Percentiles rank a stretch among this genome's conserved stretches.
Conservation (phyloP, 2,797 vertebrate species). For the Cyclura pinguis region DNA sequence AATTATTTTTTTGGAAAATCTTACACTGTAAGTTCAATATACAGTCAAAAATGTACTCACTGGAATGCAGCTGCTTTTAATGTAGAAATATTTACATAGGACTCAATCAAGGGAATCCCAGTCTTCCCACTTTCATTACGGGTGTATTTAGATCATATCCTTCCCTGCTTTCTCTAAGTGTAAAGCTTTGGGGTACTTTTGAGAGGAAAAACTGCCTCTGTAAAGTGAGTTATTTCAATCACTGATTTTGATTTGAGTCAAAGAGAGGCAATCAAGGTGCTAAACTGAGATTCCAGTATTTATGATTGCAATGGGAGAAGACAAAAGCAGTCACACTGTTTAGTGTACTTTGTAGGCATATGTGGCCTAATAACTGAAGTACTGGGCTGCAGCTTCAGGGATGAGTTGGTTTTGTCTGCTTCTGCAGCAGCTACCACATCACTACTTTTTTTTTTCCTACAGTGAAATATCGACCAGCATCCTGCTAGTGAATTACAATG, state of each 20-base stretch:
- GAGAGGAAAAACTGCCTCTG: slow-evolving; percentile 26
- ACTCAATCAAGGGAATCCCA: slow-evolving; percentile 38
- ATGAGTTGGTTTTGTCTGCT: slow-evolving; percentile 51
- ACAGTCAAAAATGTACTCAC: neutral
- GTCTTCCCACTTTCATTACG: slow-evolving; percentile 40
- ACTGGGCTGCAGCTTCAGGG: slow-evolving; percentile 17
- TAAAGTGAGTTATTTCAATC: slow-evolving; percentile 57
- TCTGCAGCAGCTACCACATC: neutral
- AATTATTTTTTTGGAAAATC: slow-evolving; percentile 50
- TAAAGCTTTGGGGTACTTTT: slow-evolving; percentile 46
- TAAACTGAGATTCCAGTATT: slow-evolving; percentile 63
- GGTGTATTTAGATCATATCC: slow-evolving; percentile 60
- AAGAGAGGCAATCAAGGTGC: slow-evolving; percentile 50
- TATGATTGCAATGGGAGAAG: neutral
- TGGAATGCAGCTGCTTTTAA: neutral
- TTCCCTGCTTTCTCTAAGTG: slow-evolving; percentile 23
- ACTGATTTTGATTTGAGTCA: slow-evolving; percentile 55
- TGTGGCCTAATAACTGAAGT: no score
- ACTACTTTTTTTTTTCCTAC: slow-evolving; percentile 56
- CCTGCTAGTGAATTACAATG: no score
- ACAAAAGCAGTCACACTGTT: no score
- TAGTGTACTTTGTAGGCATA: no score
- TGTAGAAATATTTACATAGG: slow-evolving; percentile 29
- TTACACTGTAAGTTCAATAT: slow-evolving; percentile 20
- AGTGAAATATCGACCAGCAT: no score